Evolutionary conservation across 2,888 invertebrate species (phyloP), one percentile per base, ranked within the genome.

Genomic region (Blera fallax): DNA sequence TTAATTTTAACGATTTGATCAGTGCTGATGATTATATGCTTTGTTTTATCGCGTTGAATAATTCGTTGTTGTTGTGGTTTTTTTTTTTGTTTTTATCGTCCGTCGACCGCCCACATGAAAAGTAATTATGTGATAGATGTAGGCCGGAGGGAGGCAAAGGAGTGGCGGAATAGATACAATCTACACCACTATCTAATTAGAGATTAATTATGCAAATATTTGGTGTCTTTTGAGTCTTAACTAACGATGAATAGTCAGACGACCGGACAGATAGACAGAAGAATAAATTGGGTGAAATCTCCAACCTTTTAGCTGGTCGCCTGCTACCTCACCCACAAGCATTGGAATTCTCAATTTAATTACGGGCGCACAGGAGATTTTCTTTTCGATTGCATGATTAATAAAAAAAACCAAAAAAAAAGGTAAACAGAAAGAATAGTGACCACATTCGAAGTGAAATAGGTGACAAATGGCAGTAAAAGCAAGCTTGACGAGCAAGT

Each of bases 171-270:
- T 43, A 72, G 82, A 83, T 77, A 72, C 58, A 72, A 83, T 77
- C 82, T 67, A 78, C n/a, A n/a, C 60, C 65, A 70, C 45, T 81
- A 48, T 54, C 76, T 85, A 85, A 85, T 85, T 81, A 85, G 77
- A 72, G 85, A 85, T 85, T 85, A 85, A 81, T 85, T 85, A 77
- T 85, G 85, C 85, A 85, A 85, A 85, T 77, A 81, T 81, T 81
- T 77, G 72, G 58, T 77, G 45, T 76, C 58, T 76, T 58, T 60
- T 52, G 58, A 58, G 50, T 40, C 52, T 72, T 32, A n/a, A 18
- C 27, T 40, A 64, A 54, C 10, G 50, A 18, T 37, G 52, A 50
- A 52, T 43, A 10, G 60, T 5, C 16, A 54, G 60, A 29, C 52
- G 10, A 60, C 11, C n/a, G 16, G 67, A 52, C 40, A 45, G 69